Conservation (phyloP, 2,113 vertebrate species). For the Cercopithecus mona region DNA sequence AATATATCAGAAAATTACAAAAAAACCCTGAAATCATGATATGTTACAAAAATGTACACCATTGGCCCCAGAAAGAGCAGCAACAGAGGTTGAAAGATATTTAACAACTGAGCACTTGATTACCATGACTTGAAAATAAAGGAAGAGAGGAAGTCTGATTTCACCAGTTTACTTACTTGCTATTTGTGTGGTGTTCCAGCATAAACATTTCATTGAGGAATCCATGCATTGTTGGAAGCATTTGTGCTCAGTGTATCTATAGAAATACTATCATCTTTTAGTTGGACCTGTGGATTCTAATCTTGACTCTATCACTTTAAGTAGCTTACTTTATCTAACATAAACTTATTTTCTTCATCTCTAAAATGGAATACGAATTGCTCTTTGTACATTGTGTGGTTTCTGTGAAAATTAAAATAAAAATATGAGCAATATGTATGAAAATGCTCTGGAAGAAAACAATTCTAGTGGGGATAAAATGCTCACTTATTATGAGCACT, state of each 20-base stretch:
- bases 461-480: not conserved
- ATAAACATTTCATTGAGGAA: not conserved
- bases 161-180: not conserved
- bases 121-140: not conserved
- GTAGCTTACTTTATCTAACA: not conserved
- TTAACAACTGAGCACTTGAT: not conserved
- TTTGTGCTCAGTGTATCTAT: not conserved
- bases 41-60: not conserved
- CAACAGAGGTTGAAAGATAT: not conserved
- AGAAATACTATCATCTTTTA: not conserved
- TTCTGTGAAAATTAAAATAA: constrained; percentile 26
- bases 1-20: not conserved
- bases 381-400: not conserved
- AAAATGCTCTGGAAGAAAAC: not conserved
- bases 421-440: not conserved
- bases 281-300: not conserved
- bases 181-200: not conserved
- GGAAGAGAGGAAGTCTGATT: not conserved
- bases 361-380: not conserved
- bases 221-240: not conserved
- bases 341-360: not conserved
- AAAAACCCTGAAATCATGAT: not conserved
- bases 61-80: not conserved
- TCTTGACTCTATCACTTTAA: not conserved
- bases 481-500: not conserved